A percentile compares a stretch with the other conserved stretches of the same genome.
phyloP scores from a whole-genome alignment of 2,797 vertebrate species.

The Sebastolobus alascanus region DNA sequence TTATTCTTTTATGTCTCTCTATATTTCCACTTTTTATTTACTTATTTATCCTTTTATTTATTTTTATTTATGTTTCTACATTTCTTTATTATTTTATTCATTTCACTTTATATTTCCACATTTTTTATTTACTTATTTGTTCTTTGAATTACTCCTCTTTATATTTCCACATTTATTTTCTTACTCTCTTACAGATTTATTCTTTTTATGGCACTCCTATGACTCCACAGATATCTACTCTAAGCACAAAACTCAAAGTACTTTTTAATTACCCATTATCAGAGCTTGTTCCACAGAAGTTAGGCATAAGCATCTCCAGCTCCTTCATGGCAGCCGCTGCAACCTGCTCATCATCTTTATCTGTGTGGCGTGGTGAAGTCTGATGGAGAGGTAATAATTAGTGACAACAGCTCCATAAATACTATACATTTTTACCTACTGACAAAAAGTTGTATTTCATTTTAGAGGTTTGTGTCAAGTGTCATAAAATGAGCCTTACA shows the following conservation, averaged over 20 bases:
- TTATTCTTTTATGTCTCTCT: too few relatives aligned
- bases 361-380: slow-evolving; percentile 38
- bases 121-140: accelerated
- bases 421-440: background rate
- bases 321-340: slow-evolving; percentile 92
- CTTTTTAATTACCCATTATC: slow-evolving; percentile 65
- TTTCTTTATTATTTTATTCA: too few relatives aligned
- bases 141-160: too few relatives aligned
- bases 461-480: background rate
- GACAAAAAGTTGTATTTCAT: background rate
- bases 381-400: background rate
- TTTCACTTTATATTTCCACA: too few relatives aligned
- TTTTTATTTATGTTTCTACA: too few relatives aligned
- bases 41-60: too few relatives aligned
- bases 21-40: too few relatives aligned
- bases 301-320: slow-evolving; percentile 92
- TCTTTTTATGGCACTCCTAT: too few relatives aligned
- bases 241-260: background rate
- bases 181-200: too few relatives aligned
- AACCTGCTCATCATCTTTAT: slow-evolving; percentile 90
- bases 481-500: slow-evolving; percentile 73
- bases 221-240: background rate
- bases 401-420: background rate
- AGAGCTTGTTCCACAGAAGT: slow-evolving; percentile 73
- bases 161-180: too few relatives aligned